Percentiles rank a stretch among this genome's conserved stretches.
These are phyloP conservation scores for Drosophila sp. DNA, from an alignment of 1,140 invertebrate genomes.

Conservation along the genomic window DNA sequence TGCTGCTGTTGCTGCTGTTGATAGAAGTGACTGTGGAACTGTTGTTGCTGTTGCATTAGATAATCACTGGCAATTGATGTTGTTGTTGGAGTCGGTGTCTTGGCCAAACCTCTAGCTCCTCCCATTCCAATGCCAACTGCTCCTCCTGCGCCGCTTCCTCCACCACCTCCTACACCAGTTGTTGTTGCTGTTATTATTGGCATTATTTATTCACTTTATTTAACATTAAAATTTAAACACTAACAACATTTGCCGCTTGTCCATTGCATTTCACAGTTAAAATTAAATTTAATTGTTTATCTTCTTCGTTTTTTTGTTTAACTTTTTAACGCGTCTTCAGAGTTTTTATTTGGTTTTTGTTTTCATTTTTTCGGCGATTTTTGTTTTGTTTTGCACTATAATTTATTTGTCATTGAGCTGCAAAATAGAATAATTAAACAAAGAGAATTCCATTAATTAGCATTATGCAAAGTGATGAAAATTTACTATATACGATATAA, in stretches of 20 bases:
- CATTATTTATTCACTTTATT: constrained; percentile 43
- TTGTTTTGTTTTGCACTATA: constrained; percentile 16
- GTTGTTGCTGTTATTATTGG: constrained; percentile 62
- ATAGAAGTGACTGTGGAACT: constrained; percentile 66
- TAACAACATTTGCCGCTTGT: constrained; percentile 16
- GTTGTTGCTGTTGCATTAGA: constrained; percentile 61
- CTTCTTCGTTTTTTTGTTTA: constrained; percentile 23
- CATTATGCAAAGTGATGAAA: constrained; percentile 49
- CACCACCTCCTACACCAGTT: constrained; percentile 38
- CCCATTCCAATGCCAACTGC: constrained; percentile 6
- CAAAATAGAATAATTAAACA: constrained; percentile 47
- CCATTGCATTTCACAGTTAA: constrained; percentile 40
- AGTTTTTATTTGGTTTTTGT: constrained; percentile 13
- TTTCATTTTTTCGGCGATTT: not conserved
- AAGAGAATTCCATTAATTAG: constrained; percentile 48
- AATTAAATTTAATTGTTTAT: constrained; percentile 28
- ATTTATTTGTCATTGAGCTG: constrained; percentile 56
- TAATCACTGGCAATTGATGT: constrained; percentile 58
- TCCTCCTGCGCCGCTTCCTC: constrained; percentile 21
- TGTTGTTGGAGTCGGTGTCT: constrained; percentile 39
- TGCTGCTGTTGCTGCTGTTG: constrained; percentile 57
- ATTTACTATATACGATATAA: constrained; percentile 20
- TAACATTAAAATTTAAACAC: constrained; percentile 3
- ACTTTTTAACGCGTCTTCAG: constrained; percentile 36
- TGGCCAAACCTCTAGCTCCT: constrained; percentile 41